These are phyloP conservation scores for Loripinus fragilis DNA, from an alignment of 2,888 invertebrate genomes.

Conservation along the genomic window DNA sequence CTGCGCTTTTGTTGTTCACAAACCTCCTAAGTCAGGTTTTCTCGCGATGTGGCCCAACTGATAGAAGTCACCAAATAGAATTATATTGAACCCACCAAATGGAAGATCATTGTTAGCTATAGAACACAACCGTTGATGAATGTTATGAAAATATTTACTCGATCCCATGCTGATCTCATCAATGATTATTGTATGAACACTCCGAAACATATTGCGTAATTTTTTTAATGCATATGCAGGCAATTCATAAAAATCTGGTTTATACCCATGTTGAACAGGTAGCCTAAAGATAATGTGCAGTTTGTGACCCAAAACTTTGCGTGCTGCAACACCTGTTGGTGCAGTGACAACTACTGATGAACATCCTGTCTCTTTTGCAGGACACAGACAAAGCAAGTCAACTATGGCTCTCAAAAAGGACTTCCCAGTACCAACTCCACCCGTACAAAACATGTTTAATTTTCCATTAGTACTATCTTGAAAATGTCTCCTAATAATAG, in stretches of 20 bases:
- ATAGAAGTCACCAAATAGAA: background rate
- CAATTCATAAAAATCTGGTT: constrained; percentile 12
- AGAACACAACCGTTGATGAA: constrained; percentile 3
- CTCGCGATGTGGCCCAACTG: no score
- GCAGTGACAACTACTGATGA: constrained; percentile 28
- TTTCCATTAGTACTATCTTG: no score
- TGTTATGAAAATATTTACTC: background rate
- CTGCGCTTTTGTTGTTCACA: no score
- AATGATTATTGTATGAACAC: constrained; percentile 24
- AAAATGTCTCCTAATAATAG: no score
- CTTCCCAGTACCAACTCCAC: constrained; percentile 36
- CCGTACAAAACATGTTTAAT: constrained; percentile 33
- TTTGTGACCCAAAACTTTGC: constrained; percentile 34
- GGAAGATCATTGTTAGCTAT: background rate
- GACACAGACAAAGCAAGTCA: constrained; percentile 19
- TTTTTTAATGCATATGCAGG: constrained; percentile 21
- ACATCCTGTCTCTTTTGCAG: constrained; percentile 3
- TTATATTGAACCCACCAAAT: background rate
- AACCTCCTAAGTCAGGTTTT: no score
- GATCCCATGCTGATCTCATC: constrained; percentile 53
- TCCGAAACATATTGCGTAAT: background rate
- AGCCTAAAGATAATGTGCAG: constrained; percentile 34
- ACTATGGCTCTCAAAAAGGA: no score
- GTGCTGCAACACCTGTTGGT: constrained; percentile 47
- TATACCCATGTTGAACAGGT: constrained; percentile 30